Evolutionary conservation across 2,113 vertebrate species (phyloP), one percentile per base, ranked within the genome.

Genomic region (Mastomys natalensis): DNA sequence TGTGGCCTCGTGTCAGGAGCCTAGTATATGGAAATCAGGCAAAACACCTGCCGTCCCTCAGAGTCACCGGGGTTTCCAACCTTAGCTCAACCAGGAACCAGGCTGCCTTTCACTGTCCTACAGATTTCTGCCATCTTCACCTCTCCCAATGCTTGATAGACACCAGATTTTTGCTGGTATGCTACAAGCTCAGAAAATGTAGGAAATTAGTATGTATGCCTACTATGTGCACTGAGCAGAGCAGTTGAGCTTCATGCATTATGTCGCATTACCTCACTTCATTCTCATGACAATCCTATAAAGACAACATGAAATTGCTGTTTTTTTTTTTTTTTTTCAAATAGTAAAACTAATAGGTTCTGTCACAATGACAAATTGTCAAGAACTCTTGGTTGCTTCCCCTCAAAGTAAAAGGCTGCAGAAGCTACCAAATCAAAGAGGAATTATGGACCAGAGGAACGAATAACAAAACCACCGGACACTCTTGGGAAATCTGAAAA

Each of bases 321-420:
- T 60, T 89, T 96, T n/a, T n/a, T n/a, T n/a, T n/a, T n/a, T 96
- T 96, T 73, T 66, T 91, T 96, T 96, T 95, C 78, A 95, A 40
- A 90, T 37, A 90, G 74, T 66, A 34, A 95, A 94, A 72, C 29
- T 64, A 90, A 84, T 87, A 90, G 8, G 37, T 66, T 86, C 84
- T 95, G 51, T 91, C 76, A 95, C 66, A 43, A 95, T 87, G 85
- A 95, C 1, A 0, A 97, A 89, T 91, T 90, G 88, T 76, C 66
- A 94, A 86, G n/a, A 94, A 80, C 12, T 95, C 1, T 86, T 62
- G 26, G 29, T 80, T 89, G 22, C 26, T 89, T 93, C 80, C 6
- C 37, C 43, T 92, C 68, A 74, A 87, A 80, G 64, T 72, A 90
- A 81, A 58, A 81, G 55, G 17, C 51, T 80, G 10, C 51, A 90